phyloP scores from a whole-genome alignment of 2,888 invertebrate genomes.

The Xiphydria camelus region DNA sequence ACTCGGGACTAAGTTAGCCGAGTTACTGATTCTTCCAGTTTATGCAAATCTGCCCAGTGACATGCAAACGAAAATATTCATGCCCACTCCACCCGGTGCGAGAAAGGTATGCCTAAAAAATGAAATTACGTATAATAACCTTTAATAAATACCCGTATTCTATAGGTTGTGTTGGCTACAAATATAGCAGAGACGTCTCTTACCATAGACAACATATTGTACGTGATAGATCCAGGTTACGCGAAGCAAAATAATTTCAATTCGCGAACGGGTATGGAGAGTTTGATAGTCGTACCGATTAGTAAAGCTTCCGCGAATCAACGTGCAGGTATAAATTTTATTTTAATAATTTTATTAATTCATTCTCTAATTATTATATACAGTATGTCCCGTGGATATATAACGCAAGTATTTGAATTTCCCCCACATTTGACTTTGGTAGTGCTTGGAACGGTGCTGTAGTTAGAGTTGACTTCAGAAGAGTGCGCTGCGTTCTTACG shows the following conservation, averaged over 20 bases:
- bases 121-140: not conserved
- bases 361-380: constrained; percentile 11
- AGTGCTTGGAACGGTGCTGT: too few species aligned
- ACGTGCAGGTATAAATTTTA: constrained; percentile 85
- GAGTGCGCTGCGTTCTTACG: too few species aligned
- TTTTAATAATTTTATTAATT: too few species aligned
- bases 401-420: too few species aligned
- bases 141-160: constrained; percentile 1
- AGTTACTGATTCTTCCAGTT: constrained; percentile 91
- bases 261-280: constrained; percentile 98
- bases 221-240: constrained; percentile 99
- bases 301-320: constrained; percentile 98
- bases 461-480: too few species aligned
- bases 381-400: too few species aligned
- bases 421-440: too few species aligned
- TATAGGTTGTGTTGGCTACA: constrained; percentile 88
- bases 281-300: constrained; percentile 96
- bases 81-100: constrained; percentile 94
- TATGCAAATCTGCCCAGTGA: constrained; percentile 99
- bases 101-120: constrained; percentile 67
- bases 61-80: constrained; percentile 98
- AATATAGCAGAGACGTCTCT: constrained; percentile 99
- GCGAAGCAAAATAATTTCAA: constrained; percentile 99
- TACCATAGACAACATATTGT: constrained; percentile 98
- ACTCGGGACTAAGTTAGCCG: constrained; percentile 90